These are phyloP conservation scores for Trichogramma evanescens DNA, from an alignment of 2,888 invertebrate genomes.

Conservation along the genomic window DNA sequence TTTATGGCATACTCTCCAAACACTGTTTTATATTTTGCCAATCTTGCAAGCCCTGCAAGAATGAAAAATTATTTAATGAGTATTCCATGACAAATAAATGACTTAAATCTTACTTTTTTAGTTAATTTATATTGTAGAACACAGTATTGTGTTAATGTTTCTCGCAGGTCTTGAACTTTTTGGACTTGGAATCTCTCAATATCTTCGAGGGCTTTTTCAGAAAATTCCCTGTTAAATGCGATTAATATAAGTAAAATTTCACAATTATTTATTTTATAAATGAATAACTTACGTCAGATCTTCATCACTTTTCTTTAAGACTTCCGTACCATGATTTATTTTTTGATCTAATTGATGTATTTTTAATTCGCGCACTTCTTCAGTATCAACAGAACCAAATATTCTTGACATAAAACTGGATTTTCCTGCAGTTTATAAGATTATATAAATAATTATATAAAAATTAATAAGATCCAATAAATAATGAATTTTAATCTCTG, in stretches of 20 bases:
- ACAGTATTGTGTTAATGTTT: conserved; percentile 63
- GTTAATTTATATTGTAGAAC: conserved; percentile 67
- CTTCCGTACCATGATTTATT: conserved; percentile 56
- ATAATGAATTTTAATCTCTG: neutral
- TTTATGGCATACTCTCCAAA: conserved; percentile 63
- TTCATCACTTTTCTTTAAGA: conserved; percentile 54
- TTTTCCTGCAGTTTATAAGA: conserved; percentile 50
- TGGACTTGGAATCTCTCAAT: conserved; percentile 67
- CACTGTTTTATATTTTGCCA: conserved; percentile 72
- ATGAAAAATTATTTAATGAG: neutral
- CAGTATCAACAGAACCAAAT: conserved; percentile 69
- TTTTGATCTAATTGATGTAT: conserved; percentile 61
- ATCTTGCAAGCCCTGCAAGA: conserved; percentile 62
- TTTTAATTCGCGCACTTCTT: conserved; percentile 66
- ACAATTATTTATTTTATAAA: neutral
- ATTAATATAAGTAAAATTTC: conserved; percentile 1
- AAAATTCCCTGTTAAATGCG: conserved; percentile 57
- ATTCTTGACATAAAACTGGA: conserved; percentile 65
- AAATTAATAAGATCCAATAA: neutral
- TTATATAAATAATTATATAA: neutral
- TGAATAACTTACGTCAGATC: conserved; percentile 54
- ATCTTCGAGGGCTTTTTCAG: conserved; percentile 59
- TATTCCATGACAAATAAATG: neutral
- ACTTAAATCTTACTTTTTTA: conserved; percentile 55
- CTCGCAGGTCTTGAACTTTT: conserved; percentile 65